A percentile compares a stretch with the other conserved stretches of the same genome.
phyloP scores from a whole-genome alignment of 2,113 vertebrate species.

The Chrysemys picta region DNA sequence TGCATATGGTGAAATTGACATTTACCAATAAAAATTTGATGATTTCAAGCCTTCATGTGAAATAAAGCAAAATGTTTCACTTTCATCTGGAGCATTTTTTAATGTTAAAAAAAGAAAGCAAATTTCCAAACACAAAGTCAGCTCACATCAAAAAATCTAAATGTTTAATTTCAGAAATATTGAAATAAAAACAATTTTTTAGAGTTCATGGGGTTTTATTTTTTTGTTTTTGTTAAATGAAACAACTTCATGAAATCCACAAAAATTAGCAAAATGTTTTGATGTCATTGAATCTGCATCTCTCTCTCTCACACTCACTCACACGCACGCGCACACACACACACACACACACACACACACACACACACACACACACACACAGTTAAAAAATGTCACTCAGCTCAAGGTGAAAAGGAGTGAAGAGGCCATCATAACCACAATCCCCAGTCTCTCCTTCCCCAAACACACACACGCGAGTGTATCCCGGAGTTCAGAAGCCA shows the following conservation, averaged over 20 bases:
- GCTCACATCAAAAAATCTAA: neutral
- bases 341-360: too few species aligned
- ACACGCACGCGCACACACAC: too few species aligned
- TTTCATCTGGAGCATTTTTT: too few species aligned
- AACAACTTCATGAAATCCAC: neutral
- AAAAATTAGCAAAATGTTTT: neutral
- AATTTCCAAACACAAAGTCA: too few species aligned
- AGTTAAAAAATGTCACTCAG: neutral
- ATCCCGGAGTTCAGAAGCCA: neutral
- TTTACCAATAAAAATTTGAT: too few species aligned
- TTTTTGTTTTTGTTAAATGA: neutral
- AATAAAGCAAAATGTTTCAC: too few species aligned
- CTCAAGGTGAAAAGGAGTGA: neutral
- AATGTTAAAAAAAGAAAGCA: too few species aligned
- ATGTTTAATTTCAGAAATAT: neutral
- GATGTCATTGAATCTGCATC: neutral
- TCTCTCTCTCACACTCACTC: neutral
- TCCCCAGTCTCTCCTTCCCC: neutral
- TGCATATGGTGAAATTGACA: too few species aligned
- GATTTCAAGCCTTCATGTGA: too few species aligned
- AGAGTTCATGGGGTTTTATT: neutral
- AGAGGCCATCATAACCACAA: neutral
- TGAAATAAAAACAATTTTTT: neutral
- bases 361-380: too few species aligned
- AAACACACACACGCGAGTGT: neutral